These are phyloP conservation scores for Bellardia bayeri DNA, from an alignment of 2,888 invertebrate genomes.

Conservation along the genomic window DNA sequence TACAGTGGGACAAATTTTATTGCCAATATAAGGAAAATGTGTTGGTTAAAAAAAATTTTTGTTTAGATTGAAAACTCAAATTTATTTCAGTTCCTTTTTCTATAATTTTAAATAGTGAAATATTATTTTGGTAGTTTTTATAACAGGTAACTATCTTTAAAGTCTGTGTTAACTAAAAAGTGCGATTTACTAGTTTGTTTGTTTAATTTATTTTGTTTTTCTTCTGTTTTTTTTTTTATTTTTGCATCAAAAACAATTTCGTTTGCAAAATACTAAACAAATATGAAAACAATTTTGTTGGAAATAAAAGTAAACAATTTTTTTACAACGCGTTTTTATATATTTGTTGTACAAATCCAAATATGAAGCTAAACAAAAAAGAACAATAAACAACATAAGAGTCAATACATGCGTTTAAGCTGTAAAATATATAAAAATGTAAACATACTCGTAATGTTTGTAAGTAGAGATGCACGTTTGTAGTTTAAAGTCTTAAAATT, in stretches of 20 bases:
- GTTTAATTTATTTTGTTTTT: slow-evolving; percentile 29
- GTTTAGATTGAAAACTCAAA: too few species aligned
- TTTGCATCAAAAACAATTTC: slow-evolving; percentile 36
- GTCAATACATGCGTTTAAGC: too few species aligned
- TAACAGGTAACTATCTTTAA: too few species aligned
- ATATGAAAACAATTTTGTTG: slow-evolving; percentile 56
- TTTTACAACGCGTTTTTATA: slow-evolving; percentile 40
- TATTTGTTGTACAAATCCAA: slow-evolving; percentile 24
- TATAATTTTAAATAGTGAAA: too few species aligned
- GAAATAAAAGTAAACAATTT: slow-evolving; percentile 10
- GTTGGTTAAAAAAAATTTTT: too few species aligned
- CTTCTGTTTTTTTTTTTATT: not conserved
- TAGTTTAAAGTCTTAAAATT: slow-evolving; percentile 33
- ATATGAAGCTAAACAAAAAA: not conserved
- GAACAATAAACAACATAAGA: not conserved
- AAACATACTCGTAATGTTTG: not conserved
- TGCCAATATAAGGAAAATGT: too few species aligned
- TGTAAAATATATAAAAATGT: too few species aligned
- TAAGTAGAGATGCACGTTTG: slow-evolving; percentile 34
- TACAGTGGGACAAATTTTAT: too few species aligned
- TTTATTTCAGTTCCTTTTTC: too few species aligned
- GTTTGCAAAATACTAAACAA: slow-evolving; percentile 57
- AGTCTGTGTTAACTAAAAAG: not conserved
- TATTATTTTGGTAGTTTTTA: too few species aligned
- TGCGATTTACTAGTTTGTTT: slow-evolving; percentile 7